Percentiles rank a stretch among this genome's conserved stretches.
These are phyloP conservation scores for Ectropis crepuscularia DNA, from an alignment of 2,888 invertebrate genomes.

Conservation along the genomic window DNA sequence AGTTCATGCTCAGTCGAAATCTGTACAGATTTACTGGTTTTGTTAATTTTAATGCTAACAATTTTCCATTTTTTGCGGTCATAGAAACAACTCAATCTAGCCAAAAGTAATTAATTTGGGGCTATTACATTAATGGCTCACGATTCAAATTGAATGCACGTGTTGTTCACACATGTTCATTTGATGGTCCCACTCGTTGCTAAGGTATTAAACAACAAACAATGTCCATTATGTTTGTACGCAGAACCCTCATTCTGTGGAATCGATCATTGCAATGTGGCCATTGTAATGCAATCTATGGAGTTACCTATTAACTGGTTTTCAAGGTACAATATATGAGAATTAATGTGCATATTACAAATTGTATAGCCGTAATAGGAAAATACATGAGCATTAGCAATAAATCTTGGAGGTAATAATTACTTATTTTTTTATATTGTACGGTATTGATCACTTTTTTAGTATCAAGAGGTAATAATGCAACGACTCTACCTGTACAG, in stretches of 20 bases:
- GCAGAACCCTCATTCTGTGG: conserved; percentile 49
- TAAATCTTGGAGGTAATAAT: conserved; percentile 5
- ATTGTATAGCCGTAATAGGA: conserved; percentile 28
- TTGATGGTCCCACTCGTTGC: conserved; percentile 44
- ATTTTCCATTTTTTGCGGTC: conserved; percentile 20
- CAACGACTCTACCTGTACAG: too few species aligned
- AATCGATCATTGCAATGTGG: conserved; percentile 54
- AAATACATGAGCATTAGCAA: conserved; percentile 29
- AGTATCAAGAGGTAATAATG: too few species aligned
- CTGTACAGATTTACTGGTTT: background rate
- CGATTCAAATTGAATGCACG: conserved; percentile 37
- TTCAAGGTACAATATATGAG: conserved; percentile 41
- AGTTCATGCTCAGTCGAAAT: background rate
- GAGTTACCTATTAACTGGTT: conserved; percentile 42
- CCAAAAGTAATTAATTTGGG: conserved; percentile 34
- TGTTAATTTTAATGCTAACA: conserved; percentile 20
- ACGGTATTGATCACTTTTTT: too few species aligned
- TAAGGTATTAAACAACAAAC: conserved; percentile 55
- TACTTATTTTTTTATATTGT: too few species aligned
- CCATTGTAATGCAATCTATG: conserved; percentile 49
- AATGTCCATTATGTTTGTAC: conserved; percentile 44
- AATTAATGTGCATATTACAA: conserved; percentile 18
- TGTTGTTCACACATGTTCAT: conserved; percentile 45
- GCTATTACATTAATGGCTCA: conserved; percentile 37
- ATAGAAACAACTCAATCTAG: conserved; percentile 22